phyloP scores from a whole-genome alignment of 1,140 invertebrate genomes.

The Ostrea denselamellosa region DNA sequence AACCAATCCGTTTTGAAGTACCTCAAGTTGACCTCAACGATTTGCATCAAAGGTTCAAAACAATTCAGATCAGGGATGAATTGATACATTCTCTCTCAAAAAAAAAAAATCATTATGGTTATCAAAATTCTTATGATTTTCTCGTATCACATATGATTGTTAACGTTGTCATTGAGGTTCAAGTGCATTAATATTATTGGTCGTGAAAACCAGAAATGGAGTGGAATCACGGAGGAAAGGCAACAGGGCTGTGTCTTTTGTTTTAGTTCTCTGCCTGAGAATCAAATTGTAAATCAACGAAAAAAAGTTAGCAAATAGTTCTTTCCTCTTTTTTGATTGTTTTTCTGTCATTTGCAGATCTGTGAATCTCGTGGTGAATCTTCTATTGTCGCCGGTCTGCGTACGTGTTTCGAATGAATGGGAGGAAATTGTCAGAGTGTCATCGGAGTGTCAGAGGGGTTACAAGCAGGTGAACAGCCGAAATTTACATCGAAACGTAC shows the following conservation, averaged over 20 bases:
- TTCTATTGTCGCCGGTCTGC: background rate
- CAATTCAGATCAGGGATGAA: background rate
- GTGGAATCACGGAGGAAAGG: background rate
- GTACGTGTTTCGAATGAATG: conserved; percentile 15
- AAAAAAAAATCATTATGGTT: background rate
- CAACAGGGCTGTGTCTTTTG: background rate
- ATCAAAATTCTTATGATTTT: background rate
- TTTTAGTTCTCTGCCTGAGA: background rate
- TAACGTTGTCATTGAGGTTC: background rate
- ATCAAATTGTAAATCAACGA: background rate
- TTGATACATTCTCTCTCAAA: no score
- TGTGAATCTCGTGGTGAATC: background rate
- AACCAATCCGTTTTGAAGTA: conserved; percentile 27
- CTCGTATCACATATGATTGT: background rate
- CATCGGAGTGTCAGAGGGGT: background rate
- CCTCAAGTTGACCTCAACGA: background rate
- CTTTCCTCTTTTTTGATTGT: background rate
- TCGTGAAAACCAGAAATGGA: background rate
- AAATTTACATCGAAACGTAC: background rate
- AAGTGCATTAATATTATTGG: background rate
- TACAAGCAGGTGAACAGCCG: background rate
- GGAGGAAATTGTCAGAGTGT: conserved; percentile 19
- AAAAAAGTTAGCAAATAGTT: conserved; percentile 5
- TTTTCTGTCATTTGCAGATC: conserved; percentile 9
- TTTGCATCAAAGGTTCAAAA: conserved; percentile 9